Evolutionary conservation across 2,113 vertebrate species (phyloP).

Genomic region (Silurus glanis): DNA sequence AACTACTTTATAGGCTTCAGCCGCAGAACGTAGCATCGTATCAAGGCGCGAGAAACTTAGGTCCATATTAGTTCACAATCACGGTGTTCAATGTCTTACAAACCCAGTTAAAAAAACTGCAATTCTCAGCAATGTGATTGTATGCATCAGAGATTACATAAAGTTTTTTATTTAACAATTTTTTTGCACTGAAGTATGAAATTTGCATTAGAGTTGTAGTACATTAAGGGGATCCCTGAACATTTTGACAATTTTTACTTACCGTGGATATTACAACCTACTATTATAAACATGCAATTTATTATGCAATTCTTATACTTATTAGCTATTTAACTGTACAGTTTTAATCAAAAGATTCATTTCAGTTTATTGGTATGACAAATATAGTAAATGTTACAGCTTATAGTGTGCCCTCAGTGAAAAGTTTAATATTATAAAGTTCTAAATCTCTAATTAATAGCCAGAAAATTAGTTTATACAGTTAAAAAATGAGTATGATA

Average conservation of each 20-base stretch:
- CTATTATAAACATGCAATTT: background rate
- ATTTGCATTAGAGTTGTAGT: background rate
- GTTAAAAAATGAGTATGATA: background rate
- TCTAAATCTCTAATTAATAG: background rate
- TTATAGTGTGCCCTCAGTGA: background rate
- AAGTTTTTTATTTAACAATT: background rate
- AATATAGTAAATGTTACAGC: background rate
- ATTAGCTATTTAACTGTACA: background rate
- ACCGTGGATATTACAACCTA: background rate
- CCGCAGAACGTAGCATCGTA: conserved; percentile 60
- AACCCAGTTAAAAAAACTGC: background rate
- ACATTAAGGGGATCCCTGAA: background rate
- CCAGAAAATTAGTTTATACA: background rate
- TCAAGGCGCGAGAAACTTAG: conserved; percentile 69
- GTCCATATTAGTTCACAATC: background rate
- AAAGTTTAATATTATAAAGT: no score
- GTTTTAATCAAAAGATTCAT: background rate
- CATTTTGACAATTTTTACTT: background rate
- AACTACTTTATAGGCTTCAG: conserved; percentile 73
- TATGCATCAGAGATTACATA: background rate
- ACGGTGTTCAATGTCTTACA: background rate
- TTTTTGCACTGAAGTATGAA: background rate
- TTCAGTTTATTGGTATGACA: background rate
- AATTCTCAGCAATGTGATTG: background rate
- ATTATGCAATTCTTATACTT: background rate